A percentile compares a stretch with the other conserved stretches of the same genome.
Evolutionary conservation across 1,140 invertebrate genomes (phyloP).

Genomic region (Mercenaria mercenaria): DNA sequence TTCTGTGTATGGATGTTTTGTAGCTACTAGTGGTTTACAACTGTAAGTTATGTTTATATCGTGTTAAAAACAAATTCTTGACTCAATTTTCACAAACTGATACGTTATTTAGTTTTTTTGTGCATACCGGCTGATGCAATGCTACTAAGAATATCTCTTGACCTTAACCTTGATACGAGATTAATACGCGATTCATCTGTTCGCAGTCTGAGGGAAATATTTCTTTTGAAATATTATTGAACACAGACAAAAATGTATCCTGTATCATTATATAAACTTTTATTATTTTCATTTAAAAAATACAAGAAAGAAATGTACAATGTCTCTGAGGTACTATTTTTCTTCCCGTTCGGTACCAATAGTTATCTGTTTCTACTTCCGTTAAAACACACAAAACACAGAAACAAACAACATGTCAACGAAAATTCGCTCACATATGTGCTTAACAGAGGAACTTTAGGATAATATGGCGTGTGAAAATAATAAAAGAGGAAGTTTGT

Average conservation of each 20-base stretch:
- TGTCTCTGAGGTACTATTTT: no score
- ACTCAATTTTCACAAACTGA: no score
- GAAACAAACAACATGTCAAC: conserved; percentile 36
- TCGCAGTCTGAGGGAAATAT: not conserved
- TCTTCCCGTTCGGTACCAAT: no score
- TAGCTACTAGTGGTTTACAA: no score
- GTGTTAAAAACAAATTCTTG: no score
- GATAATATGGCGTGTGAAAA: not conserved
- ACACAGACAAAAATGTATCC: not conserved
- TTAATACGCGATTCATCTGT: not conserved
- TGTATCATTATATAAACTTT: not conserved
- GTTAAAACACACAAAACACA: conserved; percentile 25
- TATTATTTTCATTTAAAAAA: not conserved
- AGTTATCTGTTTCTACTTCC: not conserved
- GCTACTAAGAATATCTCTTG: not conserved
- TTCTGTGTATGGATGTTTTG: no score
- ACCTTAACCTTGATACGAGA: not conserved
- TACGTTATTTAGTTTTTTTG: no score
- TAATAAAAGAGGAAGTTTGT: not conserved
- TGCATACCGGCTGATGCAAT: conserved; percentile 35
- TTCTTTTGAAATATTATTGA: not conserved
- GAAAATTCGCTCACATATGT: not conserved
- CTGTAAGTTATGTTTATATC: no score
- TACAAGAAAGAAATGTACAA: no score
- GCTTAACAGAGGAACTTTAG: not conserved